These are phyloP conservation scores for Omphaloscelis lunosa DNA, from an alignment of 2,888 invertebrate genomes.

Conservation along the genomic window DNA sequence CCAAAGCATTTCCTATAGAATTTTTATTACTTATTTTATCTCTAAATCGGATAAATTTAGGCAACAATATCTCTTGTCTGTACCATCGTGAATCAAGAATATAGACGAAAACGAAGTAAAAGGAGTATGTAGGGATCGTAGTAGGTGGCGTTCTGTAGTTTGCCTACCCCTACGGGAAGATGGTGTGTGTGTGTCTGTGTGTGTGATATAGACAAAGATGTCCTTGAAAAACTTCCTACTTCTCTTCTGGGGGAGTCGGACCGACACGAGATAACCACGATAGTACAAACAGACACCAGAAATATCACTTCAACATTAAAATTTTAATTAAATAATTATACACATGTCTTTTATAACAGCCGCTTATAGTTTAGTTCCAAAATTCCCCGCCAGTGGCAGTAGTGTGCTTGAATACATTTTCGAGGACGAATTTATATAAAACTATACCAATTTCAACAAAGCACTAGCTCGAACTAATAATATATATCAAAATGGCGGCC, in stretches of 20 bases:
- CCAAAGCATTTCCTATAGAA: slow-evolving; percentile 39
- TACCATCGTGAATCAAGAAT: slow-evolving; percentile 23
- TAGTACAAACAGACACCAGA: slow-evolving; percentile 22
- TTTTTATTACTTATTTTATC: slow-evolving; percentile 39
- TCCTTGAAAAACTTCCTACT: too few relatives aligned
- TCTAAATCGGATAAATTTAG: slow-evolving; percentile 45
- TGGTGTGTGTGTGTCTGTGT: too few relatives aligned
- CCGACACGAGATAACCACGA: slow-evolving; percentile 20
- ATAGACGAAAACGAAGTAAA: too few relatives aligned
- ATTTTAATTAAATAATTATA: slow-evolving; percentile 41
- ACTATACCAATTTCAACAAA: neutral
- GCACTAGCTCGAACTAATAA: neutral
- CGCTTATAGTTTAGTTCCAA: slow-evolving; percentile 47
- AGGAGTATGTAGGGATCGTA: neutral
- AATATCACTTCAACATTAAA: slow-evolving; percentile 42
- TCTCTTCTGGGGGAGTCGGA: too few relatives aligned
- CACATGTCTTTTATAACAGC: slow-evolving; percentile 51
- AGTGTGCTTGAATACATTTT: slow-evolving; percentile 24
- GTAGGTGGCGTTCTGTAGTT: neutral
- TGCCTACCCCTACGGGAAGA: neutral
- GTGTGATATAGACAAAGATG: too few relatives aligned
- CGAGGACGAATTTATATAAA: neutral
- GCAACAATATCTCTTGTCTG: slow-evolving; percentile 31
- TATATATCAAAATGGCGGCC: neutral
- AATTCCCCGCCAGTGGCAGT: slow-evolving; percentile 31